Conservation (phyloP, 2,888 invertebrate species). For the Torymus tubicola region DNA sequence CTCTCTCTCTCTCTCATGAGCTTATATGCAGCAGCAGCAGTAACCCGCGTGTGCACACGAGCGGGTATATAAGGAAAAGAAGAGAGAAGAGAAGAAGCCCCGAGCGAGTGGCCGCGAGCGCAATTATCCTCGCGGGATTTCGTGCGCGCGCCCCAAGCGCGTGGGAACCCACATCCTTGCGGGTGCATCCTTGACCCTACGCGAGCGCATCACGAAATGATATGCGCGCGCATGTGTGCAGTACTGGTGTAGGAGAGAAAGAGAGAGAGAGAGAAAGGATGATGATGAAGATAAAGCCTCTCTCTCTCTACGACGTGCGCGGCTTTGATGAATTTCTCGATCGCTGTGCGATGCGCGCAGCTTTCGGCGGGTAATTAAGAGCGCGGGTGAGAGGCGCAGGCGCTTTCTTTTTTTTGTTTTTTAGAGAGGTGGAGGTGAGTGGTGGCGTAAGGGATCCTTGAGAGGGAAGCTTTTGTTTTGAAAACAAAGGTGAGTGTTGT, state of each 20-base stretch:
- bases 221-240: conserved; percentile 1
- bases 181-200: conserved; percentile 45
- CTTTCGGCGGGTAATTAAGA: conserved; percentile 25
- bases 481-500: conserved; percentile 12
- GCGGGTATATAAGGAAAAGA: too few relatives aligned
- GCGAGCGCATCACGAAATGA: conserved; percentile 4
- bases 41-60: too few relatives aligned
- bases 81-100: not conserved
- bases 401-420: too few relatives aligned
- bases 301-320: too few relatives aligned
- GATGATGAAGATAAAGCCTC: conserved; percentile 46
- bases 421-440: conserved; percentile 2
- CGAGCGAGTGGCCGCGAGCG: conserved; percentile 12
- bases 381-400: too few relatives aligned
- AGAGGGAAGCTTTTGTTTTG: conserved; percentile 17
- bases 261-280: too few relatives aligned
- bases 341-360: not conserved
- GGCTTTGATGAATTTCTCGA: not conserved
- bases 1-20: too few relatives aligned
- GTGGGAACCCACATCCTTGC: conserved; percentile 30
- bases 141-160: not conserved
- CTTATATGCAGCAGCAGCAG: too few relatives aligned
- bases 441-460: not conserved
- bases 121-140: conserved; percentile 23
- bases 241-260: too few relatives aligned